phyloP scores from a whole-genome alignment of 2,113 vertebrate genomes.

The Campylomormyrus numenius region DNA sequence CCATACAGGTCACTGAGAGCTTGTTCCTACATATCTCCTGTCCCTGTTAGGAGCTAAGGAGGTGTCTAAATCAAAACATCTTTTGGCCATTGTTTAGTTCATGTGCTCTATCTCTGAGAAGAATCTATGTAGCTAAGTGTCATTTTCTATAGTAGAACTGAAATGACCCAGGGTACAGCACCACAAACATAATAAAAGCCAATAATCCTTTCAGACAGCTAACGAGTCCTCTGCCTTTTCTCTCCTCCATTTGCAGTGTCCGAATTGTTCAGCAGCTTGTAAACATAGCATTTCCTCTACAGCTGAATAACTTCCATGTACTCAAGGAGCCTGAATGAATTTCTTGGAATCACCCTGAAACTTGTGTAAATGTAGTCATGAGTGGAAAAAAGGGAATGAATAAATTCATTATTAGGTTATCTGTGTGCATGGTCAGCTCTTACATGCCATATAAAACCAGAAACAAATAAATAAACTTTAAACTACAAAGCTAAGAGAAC shows the following conservation, averaged over 20 bases:
- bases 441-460: neutral
- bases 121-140: neutral
- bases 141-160: neutral
- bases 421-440: neutral
- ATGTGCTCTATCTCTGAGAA: neutral
- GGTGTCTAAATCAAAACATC: neutral
- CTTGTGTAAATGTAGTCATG: neutral
- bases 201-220: neutral
- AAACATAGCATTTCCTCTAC: neutral
- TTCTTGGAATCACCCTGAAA: neutral
- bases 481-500: neutral
- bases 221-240: neutral
- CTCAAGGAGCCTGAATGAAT: neutral
- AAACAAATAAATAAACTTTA: neutral
- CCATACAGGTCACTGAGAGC: neutral
- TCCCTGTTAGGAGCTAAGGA: neutral
- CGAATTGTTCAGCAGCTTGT: neutral
- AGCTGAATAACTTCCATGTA: neutral
- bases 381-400: neutral
- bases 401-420: neutral
- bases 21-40: neutral
- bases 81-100: neutral
- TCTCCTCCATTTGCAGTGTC: neutral
- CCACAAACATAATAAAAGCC: neutral
- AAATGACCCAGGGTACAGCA: neutral